These are phyloP conservation scores for Bombus pascuorum DNA, from an alignment of 1,140 invertebrate species.

Conservation along the genomic window DNA sequence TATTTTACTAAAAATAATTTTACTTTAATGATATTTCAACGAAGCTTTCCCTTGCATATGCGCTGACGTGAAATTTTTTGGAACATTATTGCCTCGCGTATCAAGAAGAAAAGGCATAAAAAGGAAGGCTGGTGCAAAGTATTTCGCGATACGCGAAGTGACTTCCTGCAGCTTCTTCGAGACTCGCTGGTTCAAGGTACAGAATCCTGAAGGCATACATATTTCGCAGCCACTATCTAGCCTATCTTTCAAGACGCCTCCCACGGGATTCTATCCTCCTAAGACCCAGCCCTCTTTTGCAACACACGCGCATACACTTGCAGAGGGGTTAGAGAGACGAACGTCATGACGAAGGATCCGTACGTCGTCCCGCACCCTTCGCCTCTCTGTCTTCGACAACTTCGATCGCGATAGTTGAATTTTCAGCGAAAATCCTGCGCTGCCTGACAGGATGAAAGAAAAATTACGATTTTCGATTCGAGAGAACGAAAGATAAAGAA, in stretches of 20 bases:
- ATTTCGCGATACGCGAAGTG: slow-evolving; percentile 54
- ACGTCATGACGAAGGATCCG: slow-evolving; percentile 52
- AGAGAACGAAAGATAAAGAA: background rate
- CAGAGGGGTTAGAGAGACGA: slow-evolving; percentile 45
- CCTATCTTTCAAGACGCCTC: slow-evolving; percentile 71
- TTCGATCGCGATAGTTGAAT: slow-evolving; percentile 53
- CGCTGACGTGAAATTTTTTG: background rate
- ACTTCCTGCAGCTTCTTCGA: slow-evolving; percentile 59
- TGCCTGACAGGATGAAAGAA: background rate
- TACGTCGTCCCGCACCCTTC: slow-evolving; percentile 19
- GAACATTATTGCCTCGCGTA: background rate
- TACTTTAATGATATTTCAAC: background rate
- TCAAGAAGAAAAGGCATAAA: slow-evolving; percentile 26
- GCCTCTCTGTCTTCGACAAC: slow-evolving; percentile 27
- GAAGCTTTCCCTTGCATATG: background rate
- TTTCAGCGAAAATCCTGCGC: background rate
- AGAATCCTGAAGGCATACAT: slow-evolving; percentile 72
- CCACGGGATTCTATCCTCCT: slow-evolving; percentile 69
- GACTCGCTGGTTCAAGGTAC: slow-evolving; percentile 51
- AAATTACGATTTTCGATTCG: background rate
- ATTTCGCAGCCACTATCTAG: slow-evolving; percentile 72
- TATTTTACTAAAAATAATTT: background rate
- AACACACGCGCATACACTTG: slow-evolving; percentile 41
- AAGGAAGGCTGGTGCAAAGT: slow-evolving; percentile 22
- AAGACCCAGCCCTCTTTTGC: slow-evolving; percentile 65